Evolutionary conservation across 2,797 vertebrate genomes (phyloP).

Genomic region (Falco columbarius): DNA sequence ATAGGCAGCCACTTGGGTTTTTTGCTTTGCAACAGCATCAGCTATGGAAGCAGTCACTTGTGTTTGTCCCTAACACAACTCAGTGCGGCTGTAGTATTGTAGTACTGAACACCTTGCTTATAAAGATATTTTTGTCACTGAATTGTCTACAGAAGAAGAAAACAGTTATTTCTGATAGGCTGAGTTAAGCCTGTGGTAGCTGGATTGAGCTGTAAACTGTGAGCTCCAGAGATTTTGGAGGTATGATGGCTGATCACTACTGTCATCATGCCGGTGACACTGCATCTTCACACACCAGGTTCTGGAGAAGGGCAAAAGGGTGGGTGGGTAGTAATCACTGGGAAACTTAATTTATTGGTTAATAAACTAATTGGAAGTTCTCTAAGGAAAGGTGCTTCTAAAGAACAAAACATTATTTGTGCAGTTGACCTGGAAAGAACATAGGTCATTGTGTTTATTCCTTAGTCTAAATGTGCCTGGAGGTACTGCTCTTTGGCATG

Average conservation of each 20-base stretch:
- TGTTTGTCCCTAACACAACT: background rate
- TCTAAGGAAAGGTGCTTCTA: background rate
- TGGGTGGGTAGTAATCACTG: background rate
- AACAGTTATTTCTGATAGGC: background rate
- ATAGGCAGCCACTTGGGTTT: background rate
- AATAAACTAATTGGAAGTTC: background rate
- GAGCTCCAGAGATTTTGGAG: background rate
- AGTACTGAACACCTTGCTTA: background rate
- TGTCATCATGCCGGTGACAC: background rate
- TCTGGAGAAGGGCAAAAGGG: background rate
- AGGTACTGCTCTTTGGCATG: background rate
- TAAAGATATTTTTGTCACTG: background rate
- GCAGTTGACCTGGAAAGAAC: background rate
- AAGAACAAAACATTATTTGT: background rate
- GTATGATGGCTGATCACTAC: fast-evolving
- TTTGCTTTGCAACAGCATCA: background rate
- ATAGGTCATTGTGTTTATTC: background rate
- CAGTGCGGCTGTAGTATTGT: background rate
- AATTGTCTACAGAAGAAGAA: background rate
- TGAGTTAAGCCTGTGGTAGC: background rate
- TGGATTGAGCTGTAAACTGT: background rate
- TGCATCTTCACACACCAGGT: background rate
- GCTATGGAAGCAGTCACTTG: background rate
- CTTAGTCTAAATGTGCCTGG: background rate
- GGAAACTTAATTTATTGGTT: background rate